Base-by-base conservation (phyloP, 1,140 invertebrate genomes). In the Lycorma delicatula region DNA sequence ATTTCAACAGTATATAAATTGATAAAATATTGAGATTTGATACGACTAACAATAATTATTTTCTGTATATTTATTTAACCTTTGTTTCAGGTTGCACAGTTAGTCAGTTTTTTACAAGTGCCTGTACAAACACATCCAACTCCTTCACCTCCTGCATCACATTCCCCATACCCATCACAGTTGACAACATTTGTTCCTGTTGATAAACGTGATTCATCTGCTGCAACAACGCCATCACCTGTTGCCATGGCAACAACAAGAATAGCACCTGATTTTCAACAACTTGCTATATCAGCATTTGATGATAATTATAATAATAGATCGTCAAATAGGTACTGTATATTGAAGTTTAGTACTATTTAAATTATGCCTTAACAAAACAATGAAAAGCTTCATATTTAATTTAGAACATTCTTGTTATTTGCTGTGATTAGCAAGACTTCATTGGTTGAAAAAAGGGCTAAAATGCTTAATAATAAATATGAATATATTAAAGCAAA, bases 81-180 rank as follows among this genome's bases (percentile, higher is more conserved):
- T 0, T 67, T 69, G 46, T 67, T 64, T 1, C 74, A 78, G 72
- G 79, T 83, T 60, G 79, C 76, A 25, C 83, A 83, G 62, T 69
- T 85, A 55, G 80, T 84, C 20, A 80, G 80, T 64, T 83, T 84
- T 62, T 71, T 83, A 0, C 80, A 84, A 58, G 74, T 79, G 29
- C 78, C 82, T 47, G 59, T 67, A n/a, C 61, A 62, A 28, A 56
- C 61, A 12, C 48, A 62, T 41, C 38, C 62, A 61, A 22, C 56
- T 62, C 51, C 68, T 63, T 44, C 41, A 44, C 53, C 66, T n/a
- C 38, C 70, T 16, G 61, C 52, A 48, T 25, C 59, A 55, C 26
- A 69, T 69, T 56, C 72, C 70, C 52, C 60, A 27, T 60, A 63
- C 48, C 61, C 61, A 20, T 56, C 60, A 31, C 57, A 60, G n/a